Conservation (phyloP, 2,797 vertebrate species). For the Parauchenoglanis ngamensis region DNA sequence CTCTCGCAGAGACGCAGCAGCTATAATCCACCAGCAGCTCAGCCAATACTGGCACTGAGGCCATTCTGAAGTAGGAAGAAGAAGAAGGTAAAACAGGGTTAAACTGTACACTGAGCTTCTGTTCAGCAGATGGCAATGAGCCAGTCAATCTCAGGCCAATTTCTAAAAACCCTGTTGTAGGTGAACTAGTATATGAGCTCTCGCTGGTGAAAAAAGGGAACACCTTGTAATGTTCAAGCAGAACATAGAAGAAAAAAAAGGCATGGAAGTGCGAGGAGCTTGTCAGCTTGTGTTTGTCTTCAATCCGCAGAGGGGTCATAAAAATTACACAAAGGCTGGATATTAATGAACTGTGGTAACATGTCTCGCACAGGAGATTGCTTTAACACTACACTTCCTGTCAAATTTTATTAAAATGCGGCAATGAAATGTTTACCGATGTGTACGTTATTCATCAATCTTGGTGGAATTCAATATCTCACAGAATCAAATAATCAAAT, state of each 20-base stretch:
- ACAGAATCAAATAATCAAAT: neutral
- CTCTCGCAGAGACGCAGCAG: slow-evolving; percentile 41
- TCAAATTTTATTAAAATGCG: neutral
- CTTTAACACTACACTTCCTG: neutral
- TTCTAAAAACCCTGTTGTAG: neutral
- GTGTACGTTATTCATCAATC: neutral
- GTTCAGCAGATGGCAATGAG: slow-evolving; percentile 9
- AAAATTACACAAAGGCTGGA: neutral
- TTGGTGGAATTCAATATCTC: neutral
- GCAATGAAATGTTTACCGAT: neutral
- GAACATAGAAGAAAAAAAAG: neutral
- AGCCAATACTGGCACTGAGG: slow-evolving; percentile 58
- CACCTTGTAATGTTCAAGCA: neutral
- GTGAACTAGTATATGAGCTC: neutral
- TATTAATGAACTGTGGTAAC: neutral
- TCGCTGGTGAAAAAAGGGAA: neutral
- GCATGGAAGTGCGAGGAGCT: neutral
- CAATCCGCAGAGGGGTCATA: neutral
- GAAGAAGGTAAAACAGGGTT: slow-evolving; percentile 37
- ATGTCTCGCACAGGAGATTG: neutral
- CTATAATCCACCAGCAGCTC: slow-evolving; percentile 58
- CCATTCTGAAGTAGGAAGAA: slow-evolving; percentile 68
- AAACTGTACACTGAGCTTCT: slow-evolving; percentile 10
- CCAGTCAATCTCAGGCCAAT: slow-evolving; percentile 3
- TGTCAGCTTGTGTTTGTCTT: neutral